phyloP scores from a whole-genome alignment of 2,888 invertebrate species.

The Copidosoma aretas region DNA sequence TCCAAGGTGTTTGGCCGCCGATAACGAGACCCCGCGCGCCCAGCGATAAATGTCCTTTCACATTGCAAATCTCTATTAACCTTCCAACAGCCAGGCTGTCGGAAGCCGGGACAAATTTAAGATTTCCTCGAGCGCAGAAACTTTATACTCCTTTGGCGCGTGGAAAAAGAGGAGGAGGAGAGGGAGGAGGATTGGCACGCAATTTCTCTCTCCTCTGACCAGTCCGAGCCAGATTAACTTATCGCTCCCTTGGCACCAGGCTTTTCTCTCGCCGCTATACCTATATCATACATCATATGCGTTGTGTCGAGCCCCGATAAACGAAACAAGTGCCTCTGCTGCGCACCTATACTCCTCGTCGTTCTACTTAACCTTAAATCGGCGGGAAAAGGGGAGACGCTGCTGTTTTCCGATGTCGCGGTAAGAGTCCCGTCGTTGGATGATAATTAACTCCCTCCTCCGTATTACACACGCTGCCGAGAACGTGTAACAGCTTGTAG shows the following conservation, averaged over 20 bases:
- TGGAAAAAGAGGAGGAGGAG: too few relatives aligned
- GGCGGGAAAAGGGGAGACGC: too few relatives aligned
- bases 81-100: constrained; percentile 6
- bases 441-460: neutral
- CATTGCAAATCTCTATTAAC: constrained; percentile 16
- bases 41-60: neutral
- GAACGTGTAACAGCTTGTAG: neutral
- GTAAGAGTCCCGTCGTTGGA: neutral
- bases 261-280: neutral
- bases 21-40: constrained; percentile 22
- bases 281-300: too few relatives aligned
- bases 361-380: too few relatives aligned
- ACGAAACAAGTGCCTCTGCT: constrained; percentile 1
- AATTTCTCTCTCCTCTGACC: neutral
- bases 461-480: neutral
- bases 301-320: neutral
- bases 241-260: constrained; percentile 3
- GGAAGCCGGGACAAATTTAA: neutral
- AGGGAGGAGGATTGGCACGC: neutral
- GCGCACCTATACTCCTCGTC: too few relatives aligned
- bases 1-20: constrained; percentile 25
- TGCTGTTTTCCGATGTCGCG: too few relatives aligned
- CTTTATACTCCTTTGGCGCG: neutral
- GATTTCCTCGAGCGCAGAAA: neutral
- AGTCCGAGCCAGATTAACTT: constrained; percentile 10